Evolutionary conservation across 2,113 vertebrate genomes (phyloP).

Genomic region (Ailurus styani): DNA sequence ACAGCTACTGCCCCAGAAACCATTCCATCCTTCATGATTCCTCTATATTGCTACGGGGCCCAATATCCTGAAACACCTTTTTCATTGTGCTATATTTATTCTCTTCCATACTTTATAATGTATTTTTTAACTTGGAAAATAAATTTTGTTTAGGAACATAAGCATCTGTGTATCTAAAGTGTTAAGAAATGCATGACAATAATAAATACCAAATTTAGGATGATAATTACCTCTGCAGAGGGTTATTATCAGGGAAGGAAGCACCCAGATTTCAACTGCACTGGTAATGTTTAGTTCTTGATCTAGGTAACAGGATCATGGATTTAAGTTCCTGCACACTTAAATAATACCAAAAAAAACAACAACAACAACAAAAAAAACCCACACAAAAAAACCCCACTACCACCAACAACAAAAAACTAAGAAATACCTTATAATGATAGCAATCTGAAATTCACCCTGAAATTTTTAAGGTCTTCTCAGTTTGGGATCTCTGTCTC

Average conservation of each 20-base stretch:
- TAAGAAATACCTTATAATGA: not conserved
- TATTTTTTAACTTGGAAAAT: not conserved
- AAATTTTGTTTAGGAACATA: not conserved
- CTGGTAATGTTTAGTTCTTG: not conserved
- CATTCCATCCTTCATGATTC: not conserved
- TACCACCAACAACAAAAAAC: not conserved
- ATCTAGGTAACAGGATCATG: not conserved
- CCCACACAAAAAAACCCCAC: too few species aligned
- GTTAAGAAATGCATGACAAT: not conserved
- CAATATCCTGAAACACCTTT: not conserved
- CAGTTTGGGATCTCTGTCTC: not conserved
- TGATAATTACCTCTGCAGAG: not conserved
- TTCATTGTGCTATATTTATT: not conserved
- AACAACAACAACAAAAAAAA: too few species aligned
- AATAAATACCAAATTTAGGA: not conserved
- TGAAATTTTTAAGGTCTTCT: not conserved
- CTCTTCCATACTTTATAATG: not conserved
- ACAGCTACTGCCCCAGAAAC: not conserved
- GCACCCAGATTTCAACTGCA: not conserved
- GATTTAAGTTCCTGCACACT: not conserved
- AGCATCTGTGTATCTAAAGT: not conserved
- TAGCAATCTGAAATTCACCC: not conserved
- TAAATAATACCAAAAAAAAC: not conserved
- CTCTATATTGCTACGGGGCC: not conserved
- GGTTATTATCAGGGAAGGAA: not conserved